Evolutionary conservation across 53 echinoderm and acorn worm species (phyloP).

Genomic region (Antedon mediterranea): DNA sequence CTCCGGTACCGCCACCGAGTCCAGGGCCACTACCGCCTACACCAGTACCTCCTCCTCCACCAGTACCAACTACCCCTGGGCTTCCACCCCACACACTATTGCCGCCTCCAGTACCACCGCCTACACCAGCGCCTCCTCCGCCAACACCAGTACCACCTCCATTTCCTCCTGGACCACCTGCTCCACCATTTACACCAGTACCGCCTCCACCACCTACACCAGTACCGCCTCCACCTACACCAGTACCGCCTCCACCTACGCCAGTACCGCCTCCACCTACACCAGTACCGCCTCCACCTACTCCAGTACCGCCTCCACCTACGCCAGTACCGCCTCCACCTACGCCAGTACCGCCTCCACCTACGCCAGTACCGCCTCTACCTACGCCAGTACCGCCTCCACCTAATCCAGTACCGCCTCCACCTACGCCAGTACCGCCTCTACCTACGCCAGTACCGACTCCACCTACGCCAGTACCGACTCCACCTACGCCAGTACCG

Average conservation of each 20-base stretch:
- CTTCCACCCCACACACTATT: background rate
- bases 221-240: background rate
- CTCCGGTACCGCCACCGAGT: slow-evolving; percentile 11
- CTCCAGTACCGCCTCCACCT: background rate
- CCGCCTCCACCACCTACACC: slow-evolving; percentile 10
- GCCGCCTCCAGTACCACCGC: slow-evolving; percentile 1
- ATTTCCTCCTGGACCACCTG: background rate
- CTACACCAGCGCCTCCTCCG: slow-evolving; percentile 10
- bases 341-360: no score
- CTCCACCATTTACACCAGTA: slow-evolving; percentile 4
- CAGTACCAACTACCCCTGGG: background rate
- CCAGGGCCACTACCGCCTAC: slow-evolving; percentile 6
- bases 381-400: no score
- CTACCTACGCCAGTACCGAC: background rate
- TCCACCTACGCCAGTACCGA: background rate
- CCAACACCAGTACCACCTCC: slow-evolving; percentile 3
- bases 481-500: background rate
- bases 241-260: background rate
- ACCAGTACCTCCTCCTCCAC: background rate
- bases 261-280: background rate
- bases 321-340: no score
- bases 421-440: background rate
- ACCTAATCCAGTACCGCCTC: no score
- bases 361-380: no score
- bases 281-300: background rate